These are phyloP conservation scores for Pseudochromis fuscus DNA, from an alignment of 2,797 vertebrate genomes.

Conservation along the genomic window DNA sequence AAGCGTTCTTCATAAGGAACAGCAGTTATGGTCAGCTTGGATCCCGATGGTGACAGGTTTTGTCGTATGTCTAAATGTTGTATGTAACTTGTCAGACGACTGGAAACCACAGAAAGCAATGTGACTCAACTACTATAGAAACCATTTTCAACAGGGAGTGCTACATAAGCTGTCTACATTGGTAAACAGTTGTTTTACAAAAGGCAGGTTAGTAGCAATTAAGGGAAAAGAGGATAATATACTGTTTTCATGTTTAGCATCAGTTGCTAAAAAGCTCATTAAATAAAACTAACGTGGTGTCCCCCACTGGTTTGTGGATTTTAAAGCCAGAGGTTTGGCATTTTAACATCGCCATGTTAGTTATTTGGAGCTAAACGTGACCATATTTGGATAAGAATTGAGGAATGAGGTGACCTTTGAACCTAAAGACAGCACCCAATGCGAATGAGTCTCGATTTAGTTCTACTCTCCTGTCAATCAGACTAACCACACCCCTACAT, in stretches of 20 bases:
- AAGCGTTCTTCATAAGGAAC: constrained; percentile 37
- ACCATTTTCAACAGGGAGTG: background rate
- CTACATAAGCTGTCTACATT: background rate
- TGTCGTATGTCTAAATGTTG: constrained; percentile 14
- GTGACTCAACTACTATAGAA: too few relatives aligned
- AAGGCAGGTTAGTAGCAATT: background rate
- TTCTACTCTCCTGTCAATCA: too few relatives aligned
- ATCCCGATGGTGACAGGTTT: background rate
- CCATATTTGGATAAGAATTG: too few relatives aligned
- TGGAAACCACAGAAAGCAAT: background rate
- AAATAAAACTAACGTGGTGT: too few relatives aligned
- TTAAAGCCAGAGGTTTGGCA: too few relatives aligned
- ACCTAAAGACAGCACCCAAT: too few relatives aligned
- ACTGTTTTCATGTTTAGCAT: background rate
- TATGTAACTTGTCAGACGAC: background rate
- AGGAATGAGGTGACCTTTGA: too few relatives aligned
- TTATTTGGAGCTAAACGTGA: too few relatives aligned
- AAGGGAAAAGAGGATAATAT: background rate
- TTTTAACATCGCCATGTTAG: too few relatives aligned
- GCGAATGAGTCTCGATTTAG: too few relatives aligned
- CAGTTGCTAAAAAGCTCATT: background rate
- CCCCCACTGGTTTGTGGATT: too few relatives aligned
- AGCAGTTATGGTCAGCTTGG: constrained; percentile 30
- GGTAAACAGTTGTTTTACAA: background rate
- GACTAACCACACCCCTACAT: too few relatives aligned